Evolutionary conservation across 2,113 vertebrate species (phyloP).

Genomic region (Solenodon paradoxus): DNA sequence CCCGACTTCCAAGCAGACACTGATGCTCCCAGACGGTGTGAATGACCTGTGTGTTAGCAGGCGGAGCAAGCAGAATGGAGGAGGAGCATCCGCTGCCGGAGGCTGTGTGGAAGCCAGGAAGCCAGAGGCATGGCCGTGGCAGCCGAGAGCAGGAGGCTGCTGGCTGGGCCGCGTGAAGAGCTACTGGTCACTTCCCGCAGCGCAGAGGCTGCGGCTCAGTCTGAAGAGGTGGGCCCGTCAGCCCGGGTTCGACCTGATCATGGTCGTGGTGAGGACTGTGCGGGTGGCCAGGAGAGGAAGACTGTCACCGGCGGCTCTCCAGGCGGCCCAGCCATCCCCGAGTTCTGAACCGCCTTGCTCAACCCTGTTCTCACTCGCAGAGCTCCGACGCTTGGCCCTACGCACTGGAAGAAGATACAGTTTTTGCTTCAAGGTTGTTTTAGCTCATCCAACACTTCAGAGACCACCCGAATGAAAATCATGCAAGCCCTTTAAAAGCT

Average conservation of each 20-base stretch:
- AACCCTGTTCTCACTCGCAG: not conserved
- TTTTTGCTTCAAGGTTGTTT: slow-evolving; percentile 32
- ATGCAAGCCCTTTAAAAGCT: not conserved
- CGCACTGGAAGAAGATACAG: not conserved
- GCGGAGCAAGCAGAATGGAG: not conserved
- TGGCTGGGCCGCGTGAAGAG: not conserved
- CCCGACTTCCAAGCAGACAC: not conserved
- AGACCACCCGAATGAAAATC: slow-evolving; percentile 48
- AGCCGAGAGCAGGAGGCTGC: not conserved
- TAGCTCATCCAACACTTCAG: slow-evolving; percentile 20
- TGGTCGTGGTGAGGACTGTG: no score
- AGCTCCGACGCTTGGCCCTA: not conserved
- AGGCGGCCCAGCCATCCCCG: no score
- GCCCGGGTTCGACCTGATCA: no score
- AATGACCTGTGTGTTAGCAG: not conserved
- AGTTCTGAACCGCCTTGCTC: no score
- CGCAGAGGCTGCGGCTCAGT: not conserved
- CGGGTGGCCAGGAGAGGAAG: no score
- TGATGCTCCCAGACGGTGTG: not conserved
- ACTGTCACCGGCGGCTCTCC: no score
- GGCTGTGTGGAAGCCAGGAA: not conserved
- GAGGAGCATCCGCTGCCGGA: not conserved
- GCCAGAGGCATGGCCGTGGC: not conserved
- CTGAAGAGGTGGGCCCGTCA: no score
- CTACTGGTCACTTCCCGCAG: slow-evolving; percentile 28